Base-by-base conservation (phyloP, 1,140 invertebrate genomes). In the Orius insidiosus region DNA sequence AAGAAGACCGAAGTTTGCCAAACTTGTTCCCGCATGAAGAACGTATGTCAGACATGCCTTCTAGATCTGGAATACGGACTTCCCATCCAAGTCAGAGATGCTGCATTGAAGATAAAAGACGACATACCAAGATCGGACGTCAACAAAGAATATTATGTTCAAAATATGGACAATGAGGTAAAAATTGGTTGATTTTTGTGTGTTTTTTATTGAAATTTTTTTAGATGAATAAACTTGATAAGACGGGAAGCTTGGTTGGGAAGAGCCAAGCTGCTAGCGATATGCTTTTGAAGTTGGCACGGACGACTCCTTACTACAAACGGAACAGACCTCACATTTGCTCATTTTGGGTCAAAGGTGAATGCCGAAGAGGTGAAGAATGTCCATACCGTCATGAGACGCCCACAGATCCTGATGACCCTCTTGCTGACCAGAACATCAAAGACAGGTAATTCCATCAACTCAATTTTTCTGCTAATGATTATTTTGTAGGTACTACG, bases 1-100 rank as follows among this genome's bases (percentile, higher is more conserved):
- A 99, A 99, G 63, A 98, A 98, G 60, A 98, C 96, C 0, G 96
- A 99, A 72, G 85, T 99, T 7, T 99, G 96, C 66, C 96, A 99
- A 60, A 98, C 95, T 0, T 99, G 96, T 65, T 87, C 88, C 39
- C 86, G 95, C 54, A 59, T 98, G 10, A 99, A 99, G 60, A 99
- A 99, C 68, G 93, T 98, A 1, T 99, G 96, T 64, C 96, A 99
- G 63, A 99, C 96, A 2, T 99, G 96, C 66, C 67, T 99, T 2
- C 63, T 99, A 24, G 96, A 99, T 67, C 68, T 99, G 39, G 94
- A 98, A 63, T 99, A 96, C 68, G 95, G 94, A 45, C 59, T 92
- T 10, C 86, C 85, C 1, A 89, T 88, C 54, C 85, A 92, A 74
- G 95, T 98, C 3, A 71, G 96, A 54, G 96, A 99, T 68, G 80